Percentiles rank a stretch among this genome's conserved stretches.
Evolutionary conservation across 2,113 vertebrate genomes (phyloP).

Genomic region (Neotragus pygmaeus): DNA sequence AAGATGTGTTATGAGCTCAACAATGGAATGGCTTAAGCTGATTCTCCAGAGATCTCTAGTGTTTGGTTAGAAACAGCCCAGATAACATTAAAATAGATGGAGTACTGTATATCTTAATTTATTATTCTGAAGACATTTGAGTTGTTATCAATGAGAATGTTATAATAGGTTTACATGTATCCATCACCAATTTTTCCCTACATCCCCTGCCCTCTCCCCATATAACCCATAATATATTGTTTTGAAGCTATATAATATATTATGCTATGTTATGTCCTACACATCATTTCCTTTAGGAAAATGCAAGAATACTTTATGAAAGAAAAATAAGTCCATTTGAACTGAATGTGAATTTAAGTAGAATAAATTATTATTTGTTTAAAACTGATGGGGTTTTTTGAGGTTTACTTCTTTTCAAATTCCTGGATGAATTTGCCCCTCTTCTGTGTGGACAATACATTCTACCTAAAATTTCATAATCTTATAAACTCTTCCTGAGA

Average conservation of each 20-base stretch:
- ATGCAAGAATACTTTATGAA: neutral
- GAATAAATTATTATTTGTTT: neutral
- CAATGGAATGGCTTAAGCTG: neutral
- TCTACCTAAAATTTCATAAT: neutral
- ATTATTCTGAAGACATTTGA: neutral
- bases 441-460: neutral
- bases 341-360: neutral
- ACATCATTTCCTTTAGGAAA: neutral
- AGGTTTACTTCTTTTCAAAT: neutral
- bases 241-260: neutral
- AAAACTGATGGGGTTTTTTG: neutral
- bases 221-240: neutral
- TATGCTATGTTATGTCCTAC: neutral
- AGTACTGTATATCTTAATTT: neutral
- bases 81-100: neutral
- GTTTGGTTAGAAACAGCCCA: neutral
- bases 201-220: rapidly evolving
- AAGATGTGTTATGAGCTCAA: neutral
- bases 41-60: neutral
- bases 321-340: neutral
- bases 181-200: neutral
- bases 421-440: neutral
- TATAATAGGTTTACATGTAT: neutral
- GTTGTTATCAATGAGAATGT: neutral
- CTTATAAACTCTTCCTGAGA: neutral